These are phyloP conservation scores for Gallirallus australis DNA, from an alignment of 2,797 vertebrate genomes.

Conservation along the genomic window DNA sequence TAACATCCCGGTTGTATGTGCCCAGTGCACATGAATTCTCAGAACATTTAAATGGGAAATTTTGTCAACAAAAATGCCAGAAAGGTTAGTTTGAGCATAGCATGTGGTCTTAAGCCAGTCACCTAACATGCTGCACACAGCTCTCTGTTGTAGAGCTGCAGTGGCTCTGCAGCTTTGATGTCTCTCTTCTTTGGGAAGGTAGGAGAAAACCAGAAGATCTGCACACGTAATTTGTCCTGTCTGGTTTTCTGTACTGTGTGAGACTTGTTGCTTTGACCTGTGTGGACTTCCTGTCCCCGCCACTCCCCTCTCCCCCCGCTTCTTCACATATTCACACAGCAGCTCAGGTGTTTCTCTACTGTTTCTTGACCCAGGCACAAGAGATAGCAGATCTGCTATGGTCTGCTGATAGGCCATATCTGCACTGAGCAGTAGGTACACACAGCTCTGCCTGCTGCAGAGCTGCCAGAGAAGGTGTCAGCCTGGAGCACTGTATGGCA, in stretches of 20 bases:
- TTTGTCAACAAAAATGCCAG: not conserved
- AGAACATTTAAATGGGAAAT: not conserved
- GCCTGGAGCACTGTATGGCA: not conserved
- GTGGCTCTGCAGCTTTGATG: not conserved
- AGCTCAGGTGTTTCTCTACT: not conserved
- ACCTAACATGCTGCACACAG: not conserved
- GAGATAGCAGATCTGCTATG: not conserved
- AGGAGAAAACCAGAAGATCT: not conserved
- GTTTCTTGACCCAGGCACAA: not conserved
- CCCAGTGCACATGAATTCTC: not conserved
- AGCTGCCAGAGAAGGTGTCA: not conserved
- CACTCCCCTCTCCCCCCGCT: rapidly evolving
- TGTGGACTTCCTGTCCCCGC: not conserved
- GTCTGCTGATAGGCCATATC: no score
- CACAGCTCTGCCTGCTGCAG: not conserved
- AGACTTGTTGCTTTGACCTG: not conserved
- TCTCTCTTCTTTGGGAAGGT: not conserved
- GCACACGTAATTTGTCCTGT: not conserved
- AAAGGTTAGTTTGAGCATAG: not conserved
- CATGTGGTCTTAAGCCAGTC: not conserved
- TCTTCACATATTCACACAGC: rapidly evolving
- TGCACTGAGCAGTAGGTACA: not conserved
- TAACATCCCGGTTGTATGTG: not conserved
- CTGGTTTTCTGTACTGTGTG: not conserved
- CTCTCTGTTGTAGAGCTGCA: not conserved